phyloP scores from a whole-genome alignment of 2,113 vertebrate species.

The Drymodes brunneopygia region DNA sequence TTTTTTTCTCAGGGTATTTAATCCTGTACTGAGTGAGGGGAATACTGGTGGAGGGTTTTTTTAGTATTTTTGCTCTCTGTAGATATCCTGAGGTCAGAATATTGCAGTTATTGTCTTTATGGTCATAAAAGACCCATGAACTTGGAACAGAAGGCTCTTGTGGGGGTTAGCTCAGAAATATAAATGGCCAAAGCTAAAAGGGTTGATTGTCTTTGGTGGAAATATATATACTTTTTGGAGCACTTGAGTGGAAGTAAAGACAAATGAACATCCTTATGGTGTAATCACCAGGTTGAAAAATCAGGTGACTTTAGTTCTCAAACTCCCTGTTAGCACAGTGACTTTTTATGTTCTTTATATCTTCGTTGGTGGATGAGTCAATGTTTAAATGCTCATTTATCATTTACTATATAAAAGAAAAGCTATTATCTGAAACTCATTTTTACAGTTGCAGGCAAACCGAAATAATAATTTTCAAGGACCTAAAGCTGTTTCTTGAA shows the following conservation, averaged over 20 bases:
- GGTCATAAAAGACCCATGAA: slow-evolving; percentile 42
- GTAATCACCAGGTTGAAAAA: slow-evolving; percentile 74
- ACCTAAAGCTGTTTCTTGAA: slow-evolving; percentile 80
- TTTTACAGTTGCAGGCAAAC: slow-evolving; percentile 79
- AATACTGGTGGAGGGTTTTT: neutral
- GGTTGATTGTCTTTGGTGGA: slow-evolving; percentile 67
- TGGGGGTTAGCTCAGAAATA: slow-evolving; percentile 33
- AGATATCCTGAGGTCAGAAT: neutral
- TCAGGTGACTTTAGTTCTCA: slow-evolving; percentile 73
- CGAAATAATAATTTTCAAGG: slow-evolving; percentile 79
- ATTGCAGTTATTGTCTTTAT: neutral
- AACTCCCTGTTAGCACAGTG: slow-evolving; percentile 72
- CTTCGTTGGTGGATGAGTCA: slow-evolving; percentile 76
- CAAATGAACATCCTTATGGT: slow-evolving; percentile 71
- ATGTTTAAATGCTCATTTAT: slow-evolving; percentile 77
- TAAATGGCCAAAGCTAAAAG: slow-evolving; percentile 63
- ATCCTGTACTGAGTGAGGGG: neutral
- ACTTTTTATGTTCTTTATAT: slow-evolving; percentile 75
- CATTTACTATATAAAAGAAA: slow-evolving; percentile 81
- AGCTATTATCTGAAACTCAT: slow-evolving; percentile 79
- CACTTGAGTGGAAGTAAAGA: slow-evolving; percentile 67
- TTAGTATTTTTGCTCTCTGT: neutral
- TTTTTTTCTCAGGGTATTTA: neutral
- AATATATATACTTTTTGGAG: slow-evolving; percentile 70
- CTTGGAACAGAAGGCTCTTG: slow-evolving; percentile 46